These are phyloP conservation scores for Progne subis DNA, from an alignment of 2,113 vertebrate genomes.

Conservation along the genomic window DNA sequence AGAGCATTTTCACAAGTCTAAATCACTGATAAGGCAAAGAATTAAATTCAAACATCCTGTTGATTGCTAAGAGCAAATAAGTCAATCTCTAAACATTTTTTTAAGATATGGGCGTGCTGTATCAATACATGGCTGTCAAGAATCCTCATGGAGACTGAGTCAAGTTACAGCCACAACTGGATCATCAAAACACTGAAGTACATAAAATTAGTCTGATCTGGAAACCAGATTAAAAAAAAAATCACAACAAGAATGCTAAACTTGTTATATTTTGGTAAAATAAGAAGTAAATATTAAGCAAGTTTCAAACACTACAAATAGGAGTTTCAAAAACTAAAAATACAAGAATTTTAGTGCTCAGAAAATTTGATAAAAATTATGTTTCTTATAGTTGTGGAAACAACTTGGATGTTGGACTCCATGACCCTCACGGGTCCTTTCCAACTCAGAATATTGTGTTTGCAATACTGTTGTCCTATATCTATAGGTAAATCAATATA, in stretches of 20 bases:
- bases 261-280: slow-evolving; percentile 26
- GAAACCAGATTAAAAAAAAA: slow-evolving; percentile 22
- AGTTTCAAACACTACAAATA: background rate
- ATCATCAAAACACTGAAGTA: slow-evolving; percentile 52
- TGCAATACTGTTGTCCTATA: background rate
- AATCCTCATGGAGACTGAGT: slow-evolving; percentile 57
- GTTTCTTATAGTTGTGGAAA: slow-evolving; percentile 22
- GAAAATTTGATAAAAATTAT: background rate
- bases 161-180: slow-evolving; percentile 45
- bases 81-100: slow-evolving; percentile 61
- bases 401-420: background rate
- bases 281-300: slow-evolving; percentile 42
- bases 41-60: slow-evolving; percentile 40
- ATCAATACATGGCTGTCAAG: slow-evolving; percentile 51
- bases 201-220: slow-evolving; percentile 15
- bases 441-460: background rate
- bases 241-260: slow-evolving; percentile 19
- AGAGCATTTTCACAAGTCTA: slow-evolving; percentile 62
- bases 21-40: slow-evolving; percentile 61
- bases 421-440: background rate
- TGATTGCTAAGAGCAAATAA: slow-evolving; percentile 55
- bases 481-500: background rate
- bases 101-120: slow-evolving; percentile 54
- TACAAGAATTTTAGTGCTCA: background rate
- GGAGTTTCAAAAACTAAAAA: background rate